These are phyloP conservation scores for Athetis lepigone DNA, from an alignment of 2,888 invertebrate species.

Conservation along the genomic window DNA sequence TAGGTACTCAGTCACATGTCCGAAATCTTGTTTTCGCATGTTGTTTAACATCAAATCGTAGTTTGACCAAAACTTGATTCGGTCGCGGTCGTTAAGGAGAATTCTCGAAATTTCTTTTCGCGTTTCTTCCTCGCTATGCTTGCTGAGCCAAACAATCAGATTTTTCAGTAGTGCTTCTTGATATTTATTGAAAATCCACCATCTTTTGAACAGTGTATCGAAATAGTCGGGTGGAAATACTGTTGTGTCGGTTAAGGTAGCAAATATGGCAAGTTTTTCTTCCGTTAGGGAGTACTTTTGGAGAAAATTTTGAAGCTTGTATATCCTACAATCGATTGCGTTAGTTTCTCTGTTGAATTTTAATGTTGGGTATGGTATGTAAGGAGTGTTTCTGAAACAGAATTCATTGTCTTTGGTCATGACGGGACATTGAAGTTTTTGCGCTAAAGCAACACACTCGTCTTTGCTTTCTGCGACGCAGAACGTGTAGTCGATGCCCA, in stretches of 20 bases:
- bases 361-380: conserved; percentile 62
- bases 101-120: conserved; percentile 3
- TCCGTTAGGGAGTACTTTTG: conserved; percentile 55
- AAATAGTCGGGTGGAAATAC: conserved; percentile 63
- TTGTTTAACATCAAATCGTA: conserved; percentile 13
- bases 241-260: conserved; percentile 61
- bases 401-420: conserved; percentile 69
- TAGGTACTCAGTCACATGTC: conserved; percentile 30
- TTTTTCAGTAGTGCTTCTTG: not conserved
- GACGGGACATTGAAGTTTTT: conserved; percentile 68
- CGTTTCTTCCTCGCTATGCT: conserved; percentile 4
- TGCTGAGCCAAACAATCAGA: conserved; percentile 40
- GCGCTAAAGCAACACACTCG: conserved; percentile 71
- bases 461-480: conserved; percentile 66
- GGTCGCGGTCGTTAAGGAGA: conserved; percentile 17
- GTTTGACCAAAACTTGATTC: conserved; percentile 29
- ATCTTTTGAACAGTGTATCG: conserved; percentile 46
- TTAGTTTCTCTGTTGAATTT: conserved; percentile 25
- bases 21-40: conserved; percentile 15
- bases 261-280: conserved; percentile 66
- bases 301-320: conserved; percentile 60
- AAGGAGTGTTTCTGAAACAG: conserved; percentile 66
- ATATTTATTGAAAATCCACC: conserved; percentile 3
- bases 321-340: conserved; percentile 58
- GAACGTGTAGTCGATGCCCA: conserved; percentile 64